Base-by-base conservation (phyloP, 1,140 invertebrate genomes). In the Bombyx mandarina region DNA sequence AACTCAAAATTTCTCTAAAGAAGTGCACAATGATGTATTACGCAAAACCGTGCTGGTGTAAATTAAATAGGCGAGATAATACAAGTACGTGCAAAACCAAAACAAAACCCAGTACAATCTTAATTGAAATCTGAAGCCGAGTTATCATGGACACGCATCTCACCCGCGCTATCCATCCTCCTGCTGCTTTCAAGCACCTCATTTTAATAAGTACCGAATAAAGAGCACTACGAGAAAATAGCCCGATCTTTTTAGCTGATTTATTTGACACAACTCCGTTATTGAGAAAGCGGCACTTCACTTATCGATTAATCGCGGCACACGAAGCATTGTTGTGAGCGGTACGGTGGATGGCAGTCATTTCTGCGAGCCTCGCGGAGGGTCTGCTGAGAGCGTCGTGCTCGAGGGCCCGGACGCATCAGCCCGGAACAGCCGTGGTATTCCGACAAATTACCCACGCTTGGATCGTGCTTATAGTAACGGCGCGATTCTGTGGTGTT, bases 111-210 rank as follows among this genome's bases (percentile, higher is more conserved):
- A 71, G 52, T 45, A 62, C 60, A 67, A 82, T 81, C 77, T 85
- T 73, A 78, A 81, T 81, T 77, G 75, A 77, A 81, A 84, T 84
- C 77, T 80, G 64, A 61, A 56, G 68, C 65, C 59, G 71, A 77
- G 61, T 62, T 78, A 79, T 79, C 75, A 67, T 53, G 67, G 58
- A 64, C 68, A 76, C 59, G 65, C 56, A 79, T 83, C 82, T 82
- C 81, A 86, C 82, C 82, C 82, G 81, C 54, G 81, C 75, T 45
- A 86, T 71, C 81, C 81, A 86, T 80, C 79, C 81, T 76, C 82
- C 79, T 55, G 82, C 82, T 58, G 75, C 71, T 78, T 78, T 82
- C 71, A 86, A 79, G 65, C 82, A 86, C 78, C 82, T 81, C 82
- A 86, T 86, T 77, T 73, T 78, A 77, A 66, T 74, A 74, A 75